phyloP scores from a whole-genome alignment of 2,113 vertebrate genomes.

The Oceanites oceanicus region DNA sequence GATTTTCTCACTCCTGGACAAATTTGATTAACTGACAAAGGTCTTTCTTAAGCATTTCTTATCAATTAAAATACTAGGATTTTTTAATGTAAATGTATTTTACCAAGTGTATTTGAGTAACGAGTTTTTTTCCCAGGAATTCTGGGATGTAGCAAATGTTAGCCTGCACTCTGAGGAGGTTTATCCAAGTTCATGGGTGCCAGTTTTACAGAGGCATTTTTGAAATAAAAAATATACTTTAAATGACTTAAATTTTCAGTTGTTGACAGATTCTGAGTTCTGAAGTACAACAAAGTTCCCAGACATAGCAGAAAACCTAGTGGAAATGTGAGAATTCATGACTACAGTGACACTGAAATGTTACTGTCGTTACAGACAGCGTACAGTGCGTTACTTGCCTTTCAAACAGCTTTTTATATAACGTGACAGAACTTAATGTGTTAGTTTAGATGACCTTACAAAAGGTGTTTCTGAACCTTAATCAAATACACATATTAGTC shows the following conservation, averaged over 20 bases:
- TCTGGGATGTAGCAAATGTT: background rate
- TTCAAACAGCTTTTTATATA: background rate
- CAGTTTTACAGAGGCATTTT: background rate
- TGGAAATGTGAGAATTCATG: background rate
- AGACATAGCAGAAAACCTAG: background rate
- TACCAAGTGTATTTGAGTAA: background rate
- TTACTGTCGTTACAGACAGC: background rate
- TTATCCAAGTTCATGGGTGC: background rate
- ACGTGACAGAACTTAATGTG: background rate
- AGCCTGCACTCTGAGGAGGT: background rate
- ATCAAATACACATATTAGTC: background rate
- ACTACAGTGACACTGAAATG: background rate
- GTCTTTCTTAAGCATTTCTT: background rate
- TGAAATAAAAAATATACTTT: background rate
- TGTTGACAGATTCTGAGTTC: background rate
- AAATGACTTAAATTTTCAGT: background rate
- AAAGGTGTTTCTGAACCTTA: background rate
- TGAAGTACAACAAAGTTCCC: background rate
- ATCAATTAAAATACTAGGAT: background rate
- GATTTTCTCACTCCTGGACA: background rate
- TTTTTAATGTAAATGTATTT: background rate
- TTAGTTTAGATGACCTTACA: background rate
- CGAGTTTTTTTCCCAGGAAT: background rate
- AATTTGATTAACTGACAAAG: background rate
- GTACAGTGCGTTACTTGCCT: background rate